These are phyloP conservation scores for Crematogaster levior DNA, from an alignment of 2,888 invertebrate species.

Conservation along the genomic window DNA sequence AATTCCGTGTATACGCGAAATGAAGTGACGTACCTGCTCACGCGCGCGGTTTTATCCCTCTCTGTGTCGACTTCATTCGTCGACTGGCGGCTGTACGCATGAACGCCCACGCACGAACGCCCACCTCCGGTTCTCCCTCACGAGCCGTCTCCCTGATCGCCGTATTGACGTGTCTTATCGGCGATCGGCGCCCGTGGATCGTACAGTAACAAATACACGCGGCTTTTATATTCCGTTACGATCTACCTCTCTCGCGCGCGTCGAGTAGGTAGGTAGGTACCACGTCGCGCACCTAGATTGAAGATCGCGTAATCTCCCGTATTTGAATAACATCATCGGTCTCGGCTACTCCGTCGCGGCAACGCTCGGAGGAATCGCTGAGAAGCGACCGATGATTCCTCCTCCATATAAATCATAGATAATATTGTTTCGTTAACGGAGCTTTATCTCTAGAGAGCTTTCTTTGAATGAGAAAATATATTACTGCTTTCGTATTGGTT, in stretches of 20 bases:
- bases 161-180: conserved; percentile 55
- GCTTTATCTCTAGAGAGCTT: neutral
- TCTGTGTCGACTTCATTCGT: conserved; percentile 34
- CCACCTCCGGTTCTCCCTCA: conserved; percentile 40
- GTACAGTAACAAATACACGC: conserved; percentile 49
- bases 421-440: neutral
- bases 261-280: conserved; percentile 21
- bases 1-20: conserved; percentile 17
- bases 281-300: conserved; percentile 19
- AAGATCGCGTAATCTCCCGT: conserved; percentile 41
- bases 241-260: conserved; percentile 35
- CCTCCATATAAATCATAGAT: neutral
- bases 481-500: neutral
- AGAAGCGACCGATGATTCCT: neutral
- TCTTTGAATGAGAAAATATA: neutral
- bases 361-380: neutral
- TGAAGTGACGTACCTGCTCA: conserved; percentile 34
- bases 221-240: conserved; percentile 48
- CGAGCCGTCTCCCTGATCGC: conserved; percentile 47
- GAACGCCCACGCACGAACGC: conserved; percentile 46
- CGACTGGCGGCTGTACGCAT: conserved; percentile 38
- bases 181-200: conserved; percentile 46
- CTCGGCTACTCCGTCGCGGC: conserved; percentile 18
- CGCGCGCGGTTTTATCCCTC: conserved; percentile 32
- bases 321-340: conserved; percentile 41